A percentile compares a stretch with the other conserved stretches of the same genome.
Evolutionary conservation across 2,888 invertebrate species (phyloP).

Genomic region (Aquatica leii): DNA sequence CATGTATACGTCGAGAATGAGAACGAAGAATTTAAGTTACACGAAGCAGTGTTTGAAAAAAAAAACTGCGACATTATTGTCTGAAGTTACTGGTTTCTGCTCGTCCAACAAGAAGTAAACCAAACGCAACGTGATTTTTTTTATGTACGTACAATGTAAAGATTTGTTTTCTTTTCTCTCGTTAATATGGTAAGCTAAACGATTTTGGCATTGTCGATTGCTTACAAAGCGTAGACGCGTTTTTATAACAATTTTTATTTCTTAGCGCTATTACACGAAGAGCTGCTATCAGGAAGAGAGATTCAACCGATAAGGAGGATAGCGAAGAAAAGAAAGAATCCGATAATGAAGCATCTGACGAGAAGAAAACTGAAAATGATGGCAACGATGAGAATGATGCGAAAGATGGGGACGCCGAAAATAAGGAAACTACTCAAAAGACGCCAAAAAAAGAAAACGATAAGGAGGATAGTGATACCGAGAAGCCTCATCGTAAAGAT

Average conservation of each 20-base stretch:
- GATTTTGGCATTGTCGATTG: neutral
- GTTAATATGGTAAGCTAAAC: conserved; percentile 1
- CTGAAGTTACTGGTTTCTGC: no score
- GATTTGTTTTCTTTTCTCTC: conserved; percentile 29
- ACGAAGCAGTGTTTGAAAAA: neutral
- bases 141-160: conserved; percentile 16
- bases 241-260: neutral
- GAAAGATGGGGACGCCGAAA: conserved; percentile 52
- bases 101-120: neutral
- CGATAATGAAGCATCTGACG: conserved; percentile 56
- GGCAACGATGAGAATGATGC: conserved; percentile 53
- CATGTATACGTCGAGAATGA: neutral
- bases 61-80: no score
- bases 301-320: conserved; percentile 46
- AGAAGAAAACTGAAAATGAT: conserved; percentile 54
- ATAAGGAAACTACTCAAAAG: conserved; percentile 52
- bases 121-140: no score
- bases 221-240: neutral
- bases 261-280: conserved; percentile 51
- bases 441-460: conserved; percentile 61
- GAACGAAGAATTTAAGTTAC: neutral
- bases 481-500: conserved; percentile 52
- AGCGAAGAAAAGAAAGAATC: conserved; percentile 59
- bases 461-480: conserved; percentile 62
- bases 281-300: conserved; percentile 25